Percentiles rank a stretch among this genome's conserved stretches.
Evolutionary conservation across 2,888 invertebrate species (phyloP).

Genomic region (Yponomeuta sedellus): DNA sequence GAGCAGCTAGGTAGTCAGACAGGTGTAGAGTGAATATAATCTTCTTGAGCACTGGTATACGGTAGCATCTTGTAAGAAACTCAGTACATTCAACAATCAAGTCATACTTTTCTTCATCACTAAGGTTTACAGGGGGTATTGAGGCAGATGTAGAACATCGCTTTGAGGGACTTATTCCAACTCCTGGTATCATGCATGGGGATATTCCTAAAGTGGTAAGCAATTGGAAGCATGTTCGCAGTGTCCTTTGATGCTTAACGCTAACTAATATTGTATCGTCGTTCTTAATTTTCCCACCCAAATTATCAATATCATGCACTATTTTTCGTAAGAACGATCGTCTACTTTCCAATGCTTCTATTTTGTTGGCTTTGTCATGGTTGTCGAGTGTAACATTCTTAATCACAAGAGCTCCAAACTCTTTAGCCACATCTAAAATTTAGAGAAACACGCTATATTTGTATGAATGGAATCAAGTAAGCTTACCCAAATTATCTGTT

Average conservation of each 20-base stretch:
- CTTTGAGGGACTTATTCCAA: constrained; percentile 73
- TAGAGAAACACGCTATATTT: background rate
- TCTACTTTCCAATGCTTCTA: background rate
- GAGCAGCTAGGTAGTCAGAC: constrained; percentile 78
- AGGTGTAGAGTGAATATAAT: constrained; percentile 75
- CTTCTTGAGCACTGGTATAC: constrained; percentile 69
- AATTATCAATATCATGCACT: constrained; percentile 55
- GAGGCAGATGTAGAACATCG: constrained; percentile 51
- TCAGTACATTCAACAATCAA: constrained; percentile 66
- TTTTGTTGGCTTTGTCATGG: background rate
- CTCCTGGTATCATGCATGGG: constrained; percentile 79
- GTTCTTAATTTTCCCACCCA: constrained; percentile 40
- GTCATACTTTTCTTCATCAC: constrained; percentile 70
- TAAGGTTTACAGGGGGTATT: constrained; percentile 45
- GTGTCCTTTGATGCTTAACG: constrained; percentile 79
- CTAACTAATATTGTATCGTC: constrained; percentile 72
- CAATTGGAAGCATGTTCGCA: constrained; percentile 79
- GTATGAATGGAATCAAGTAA: too few species aligned
- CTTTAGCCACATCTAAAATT: constrained; percentile 44
- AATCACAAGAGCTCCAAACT: constrained; percentile 28
- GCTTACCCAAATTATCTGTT: too few species aligned
- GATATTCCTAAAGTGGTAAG: constrained; percentile 80
- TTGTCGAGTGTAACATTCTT: background rate
- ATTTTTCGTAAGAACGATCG: constrained; percentile 55
- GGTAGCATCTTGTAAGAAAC: constrained; percentile 65